phyloP scores from a whole-genome alignment of 1,140 invertebrate species.

The Drosophila varians region DNA sequence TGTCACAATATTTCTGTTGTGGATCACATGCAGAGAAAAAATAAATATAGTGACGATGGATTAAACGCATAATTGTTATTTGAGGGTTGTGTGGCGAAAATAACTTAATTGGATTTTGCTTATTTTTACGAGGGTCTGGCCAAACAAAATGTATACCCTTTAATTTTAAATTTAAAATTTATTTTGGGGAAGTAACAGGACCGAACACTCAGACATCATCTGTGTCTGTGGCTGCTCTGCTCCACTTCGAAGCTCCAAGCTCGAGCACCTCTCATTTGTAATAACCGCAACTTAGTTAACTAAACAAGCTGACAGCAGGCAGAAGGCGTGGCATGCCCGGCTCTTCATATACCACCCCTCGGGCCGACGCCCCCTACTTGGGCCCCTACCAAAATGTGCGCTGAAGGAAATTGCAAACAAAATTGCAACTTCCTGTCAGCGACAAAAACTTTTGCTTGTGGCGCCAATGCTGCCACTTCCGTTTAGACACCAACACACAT shows the following conservation, averaged over 20 bases:
- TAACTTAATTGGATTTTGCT: background rate
- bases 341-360: constrained; percentile 3
- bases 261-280: constrained; percentile 60
- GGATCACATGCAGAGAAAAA: background rate
- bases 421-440: constrained; percentile 82
- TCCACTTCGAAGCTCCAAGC: constrained; percentile 10
- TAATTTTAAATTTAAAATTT: too few relatives aligned
- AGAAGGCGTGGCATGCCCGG: constrained; percentile 27
- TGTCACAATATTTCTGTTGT: background rate
- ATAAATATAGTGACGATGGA: background rate
- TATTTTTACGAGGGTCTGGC: background rate
- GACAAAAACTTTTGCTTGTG: constrained; percentile 81
- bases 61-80: background rate
- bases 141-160: background rate
- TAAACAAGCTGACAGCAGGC: constrained; percentile 73
- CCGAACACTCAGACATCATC: constrained; percentile 1
- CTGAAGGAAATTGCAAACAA: constrained; percentile 82
- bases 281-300: constrained; percentile 82
- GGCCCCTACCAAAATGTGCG: constrained; percentile 62
- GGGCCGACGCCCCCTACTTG: background rate
- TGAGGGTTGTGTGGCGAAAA: background rate
- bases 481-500: constrained; percentile 54
- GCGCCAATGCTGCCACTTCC: constrained; percentile 80
- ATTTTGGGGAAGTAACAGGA: too few relatives aligned
- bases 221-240: constrained; percentile 6